Percentiles rank a stretch among this genome's conserved stretches.
These are phyloP conservation scores for Frankliniella intonsa DNA, from an alignment of 2,888 invertebrate species.

Conservation along the genomic window DNA sequence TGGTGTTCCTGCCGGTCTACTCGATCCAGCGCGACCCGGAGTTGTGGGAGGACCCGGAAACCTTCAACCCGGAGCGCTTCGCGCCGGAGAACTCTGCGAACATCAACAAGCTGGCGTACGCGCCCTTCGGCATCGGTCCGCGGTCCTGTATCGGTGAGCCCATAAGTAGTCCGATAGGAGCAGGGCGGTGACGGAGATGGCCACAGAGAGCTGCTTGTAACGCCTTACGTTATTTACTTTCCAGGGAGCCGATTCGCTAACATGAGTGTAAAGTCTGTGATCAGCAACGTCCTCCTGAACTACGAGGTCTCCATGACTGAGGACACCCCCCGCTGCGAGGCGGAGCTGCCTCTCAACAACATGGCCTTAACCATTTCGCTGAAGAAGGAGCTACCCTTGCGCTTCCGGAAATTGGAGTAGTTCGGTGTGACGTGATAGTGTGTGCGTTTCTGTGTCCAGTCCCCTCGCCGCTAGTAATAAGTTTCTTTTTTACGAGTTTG, in stretches of 20 bases:
- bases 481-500: too few relatives aligned
- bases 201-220: not conserved
- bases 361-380: not conserved
- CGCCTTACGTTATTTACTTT: not conserved
- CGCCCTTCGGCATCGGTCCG: constrained; percentile 31
- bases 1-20: constrained; percentile 20
- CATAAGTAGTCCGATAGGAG: too few relatives aligned
- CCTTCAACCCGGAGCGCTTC: constrained; percentile 31
- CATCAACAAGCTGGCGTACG: not conserved
- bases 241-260: not conserved
- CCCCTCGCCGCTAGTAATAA: too few relatives aligned
- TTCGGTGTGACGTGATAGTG: too few relatives aligned
- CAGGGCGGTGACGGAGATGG: not conserved
- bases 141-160: constrained; percentile 31
- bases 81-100: constrained; percentile 17
- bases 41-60: constrained; percentile 29
- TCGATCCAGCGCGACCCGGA: constrained; percentile 30
- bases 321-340: not conserved
- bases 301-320: not conserved
- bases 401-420: not conserved
- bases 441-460: too few relatives aligned
- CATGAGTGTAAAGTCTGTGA: not conserved
- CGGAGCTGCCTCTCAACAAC: not conserved
- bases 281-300: not conserved
- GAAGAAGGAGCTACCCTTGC: not conserved